Conservation (phyloP, 2,888 invertebrate genomes). For the Ochropleura leucogaster region DNA sequence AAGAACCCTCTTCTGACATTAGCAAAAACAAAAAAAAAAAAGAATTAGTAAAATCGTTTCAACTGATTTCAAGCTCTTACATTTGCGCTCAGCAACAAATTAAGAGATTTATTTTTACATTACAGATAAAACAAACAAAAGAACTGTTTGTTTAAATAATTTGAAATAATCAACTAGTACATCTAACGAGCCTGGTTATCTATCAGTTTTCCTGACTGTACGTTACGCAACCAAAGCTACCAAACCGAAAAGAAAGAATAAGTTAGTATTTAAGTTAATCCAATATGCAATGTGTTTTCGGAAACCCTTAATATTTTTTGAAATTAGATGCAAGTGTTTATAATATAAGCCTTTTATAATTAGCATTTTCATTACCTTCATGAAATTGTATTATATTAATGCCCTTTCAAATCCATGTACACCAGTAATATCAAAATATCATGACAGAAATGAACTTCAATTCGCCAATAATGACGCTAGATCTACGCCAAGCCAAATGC, state of each 20-base stretch:
- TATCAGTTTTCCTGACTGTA: neutral
- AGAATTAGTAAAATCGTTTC: too few relatives aligned
- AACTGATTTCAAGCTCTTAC: too few relatives aligned
- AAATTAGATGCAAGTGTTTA: conserved; percentile 21
- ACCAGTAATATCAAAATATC: conserved; percentile 2
- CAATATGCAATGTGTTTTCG: neutral
- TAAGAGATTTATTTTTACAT: too few relatives aligned
- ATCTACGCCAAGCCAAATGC: conserved; percentile 18
- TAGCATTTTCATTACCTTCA: conserved; percentile 26
- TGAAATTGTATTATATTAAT: conserved; percentile 41
- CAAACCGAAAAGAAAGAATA: neutral
- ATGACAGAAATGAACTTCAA: neutral
- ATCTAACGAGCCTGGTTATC: too few relatives aligned
- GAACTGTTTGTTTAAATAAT: too few relatives aligned
- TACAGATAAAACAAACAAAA: too few relatives aligned
- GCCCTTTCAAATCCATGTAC: conserved; percentile 20
- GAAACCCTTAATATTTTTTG: conserved; percentile 3
- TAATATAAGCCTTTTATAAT: conserved; percentile 17
- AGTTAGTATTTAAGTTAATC: neutral
- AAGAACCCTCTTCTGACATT: too few relatives aligned
- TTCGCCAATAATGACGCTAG: neutral
- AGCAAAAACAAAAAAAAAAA: too few relatives aligned
- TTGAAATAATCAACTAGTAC: too few relatives aligned
- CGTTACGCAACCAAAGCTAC: conserved; percentile 7
- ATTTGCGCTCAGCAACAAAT: too few relatives aligned